Conservation (phyloP, 2,113 vertebrate species). For the Gyps fulvus region DNA sequence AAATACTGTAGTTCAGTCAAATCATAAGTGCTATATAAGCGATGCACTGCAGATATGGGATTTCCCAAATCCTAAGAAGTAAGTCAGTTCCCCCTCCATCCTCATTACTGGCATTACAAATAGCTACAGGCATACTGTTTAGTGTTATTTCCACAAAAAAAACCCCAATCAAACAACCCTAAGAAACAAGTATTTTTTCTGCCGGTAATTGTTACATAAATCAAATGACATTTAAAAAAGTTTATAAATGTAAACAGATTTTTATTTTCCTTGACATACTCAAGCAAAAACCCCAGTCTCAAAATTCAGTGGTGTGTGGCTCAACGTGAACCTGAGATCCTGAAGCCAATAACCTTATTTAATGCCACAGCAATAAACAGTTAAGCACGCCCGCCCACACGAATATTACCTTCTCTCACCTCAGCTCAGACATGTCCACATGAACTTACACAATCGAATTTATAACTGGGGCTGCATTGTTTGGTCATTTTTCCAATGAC, state of each 20-base stretch:
- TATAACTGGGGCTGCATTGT: slow-evolving; percentile 53
- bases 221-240: neutral
- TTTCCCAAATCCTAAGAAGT: neutral
- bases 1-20: neutral
- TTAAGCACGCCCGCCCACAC: neutral
- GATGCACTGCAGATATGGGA: neutral
- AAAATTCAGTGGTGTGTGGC: neutral
- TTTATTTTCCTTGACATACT: neutral
- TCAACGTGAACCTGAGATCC: neutral
- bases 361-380: neutral
- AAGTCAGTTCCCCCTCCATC: neutral
- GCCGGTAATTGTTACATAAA: neutral
- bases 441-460: slow-evolving; percentile 50
- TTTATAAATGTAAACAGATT: neutral
- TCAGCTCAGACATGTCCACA: slow-evolving; percentile 23
- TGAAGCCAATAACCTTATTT: neutral
- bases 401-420: neutral
- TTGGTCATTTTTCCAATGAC: slow-evolving; percentile 68
- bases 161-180: neutral
- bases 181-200: neutral
- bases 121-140: neutral
- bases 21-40: neutral
- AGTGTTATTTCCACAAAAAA: neutral
- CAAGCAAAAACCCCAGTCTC: neutral
- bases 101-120: neutral